Evolutionary conservation across 2,797 vertebrate genomes (phyloP).

Genomic region (Manis crassicaudata): DNA sequence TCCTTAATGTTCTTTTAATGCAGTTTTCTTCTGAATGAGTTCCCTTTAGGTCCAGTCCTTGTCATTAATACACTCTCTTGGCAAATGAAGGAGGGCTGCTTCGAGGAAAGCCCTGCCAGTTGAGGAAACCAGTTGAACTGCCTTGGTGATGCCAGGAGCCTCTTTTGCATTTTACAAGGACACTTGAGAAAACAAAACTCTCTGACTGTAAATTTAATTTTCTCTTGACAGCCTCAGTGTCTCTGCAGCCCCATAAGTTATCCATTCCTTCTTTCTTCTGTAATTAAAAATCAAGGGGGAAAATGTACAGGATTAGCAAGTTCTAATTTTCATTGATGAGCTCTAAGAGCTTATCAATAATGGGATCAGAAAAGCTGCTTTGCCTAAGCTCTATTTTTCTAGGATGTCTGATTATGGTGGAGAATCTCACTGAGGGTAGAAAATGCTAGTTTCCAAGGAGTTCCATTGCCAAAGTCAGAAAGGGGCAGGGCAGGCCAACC

Average conservation of each 20-base stretch:
- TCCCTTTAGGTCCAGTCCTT: constrained; percentile 78
- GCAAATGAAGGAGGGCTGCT: constrained; percentile 79
- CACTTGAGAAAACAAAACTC: constrained; percentile 81
- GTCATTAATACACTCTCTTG: constrained; percentile 80
- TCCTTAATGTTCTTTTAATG: constrained; percentile 83
- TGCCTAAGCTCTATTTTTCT: constrained; percentile 76
- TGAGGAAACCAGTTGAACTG: constrained; percentile 79
- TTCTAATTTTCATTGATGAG: constrained; percentile 81
- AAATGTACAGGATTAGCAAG: constrained; percentile 77
- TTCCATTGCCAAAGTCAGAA: constrained; percentile 53
- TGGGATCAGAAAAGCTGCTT: constrained; percentile 78
- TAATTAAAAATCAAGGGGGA: constrained; percentile 82
- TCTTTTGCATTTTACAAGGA: constrained; percentile 84
- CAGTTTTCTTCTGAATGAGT: constrained; percentile 82
- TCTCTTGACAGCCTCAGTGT: constrained; percentile 72
- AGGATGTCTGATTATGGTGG: constrained; percentile 75
- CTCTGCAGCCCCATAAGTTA: constrained; percentile 62
- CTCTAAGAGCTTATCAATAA: constrained; percentile 81
- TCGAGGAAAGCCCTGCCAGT: constrained; percentile 78
- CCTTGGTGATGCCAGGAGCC: constrained; percentile 71
- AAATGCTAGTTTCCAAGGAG: constrained; percentile 60
- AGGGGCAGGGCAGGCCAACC: neutral
- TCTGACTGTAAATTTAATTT: constrained; percentile 79
- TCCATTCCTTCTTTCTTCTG: constrained; percentile 73
- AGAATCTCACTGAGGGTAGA: constrained; percentile 70